A percentile compares a stretch with the other conserved stretches of the same genome.
Evolutionary conservation across 2,888 invertebrate genomes (phyloP).

Genomic region (Nomada fucata): DNA sequence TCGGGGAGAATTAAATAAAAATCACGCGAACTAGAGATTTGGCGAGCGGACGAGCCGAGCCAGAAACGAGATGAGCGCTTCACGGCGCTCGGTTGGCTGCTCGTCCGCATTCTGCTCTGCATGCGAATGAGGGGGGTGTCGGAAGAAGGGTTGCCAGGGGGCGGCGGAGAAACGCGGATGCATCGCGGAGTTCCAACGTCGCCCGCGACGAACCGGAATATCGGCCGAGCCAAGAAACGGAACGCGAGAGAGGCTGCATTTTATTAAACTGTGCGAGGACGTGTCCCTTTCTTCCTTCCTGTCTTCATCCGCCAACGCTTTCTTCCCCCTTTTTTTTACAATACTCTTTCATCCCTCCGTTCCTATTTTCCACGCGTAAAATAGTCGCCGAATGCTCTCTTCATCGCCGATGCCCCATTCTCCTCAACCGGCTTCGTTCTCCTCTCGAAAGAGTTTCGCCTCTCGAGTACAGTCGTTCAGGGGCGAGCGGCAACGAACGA

Average conservation of each 20-base stretch:
- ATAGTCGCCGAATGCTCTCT: slow-evolving; percentile 65
- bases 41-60: slow-evolving; percentile 54
- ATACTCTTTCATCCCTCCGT: slow-evolving; percentile 19
- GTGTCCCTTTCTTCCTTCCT: slow-evolving; percentile 54
- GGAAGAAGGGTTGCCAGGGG: slow-evolving; percentile 29
- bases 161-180: slow-evolving; percentile 14
- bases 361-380: slow-evolving; percentile 57
- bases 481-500: slow-evolving; percentile 26
- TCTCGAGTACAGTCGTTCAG: slow-evolving; percentile 12
- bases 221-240: slow-evolving; percentile 76
- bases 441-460: slow-evolving; percentile 30
- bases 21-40: slow-evolving; percentile 72
- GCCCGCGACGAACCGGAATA: slow-evolving; percentile 48
- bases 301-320: slow-evolving; percentile 40
- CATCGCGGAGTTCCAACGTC: slow-evolving; percentile 30
- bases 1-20: slow-evolving; percentile 72
- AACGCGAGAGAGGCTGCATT: slow-evolving; percentile 80
- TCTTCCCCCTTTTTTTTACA: slow-evolving; percentile 3
- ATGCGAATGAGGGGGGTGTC: slow-evolving; percentile 73
- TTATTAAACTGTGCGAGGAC: slow-evolving; percentile 79
- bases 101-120: slow-evolving; percentile 70
- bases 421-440: slow-evolving; percentile 1
- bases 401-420: slow-evolving; percentile 36
- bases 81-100: slow-evolving; percentile 62
- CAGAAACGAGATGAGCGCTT: slow-evolving; percentile 63